phyloP scores from a whole-genome alignment of 2,888 invertebrate genomes.

The Peribatodes rhomboidaria region DNA sequence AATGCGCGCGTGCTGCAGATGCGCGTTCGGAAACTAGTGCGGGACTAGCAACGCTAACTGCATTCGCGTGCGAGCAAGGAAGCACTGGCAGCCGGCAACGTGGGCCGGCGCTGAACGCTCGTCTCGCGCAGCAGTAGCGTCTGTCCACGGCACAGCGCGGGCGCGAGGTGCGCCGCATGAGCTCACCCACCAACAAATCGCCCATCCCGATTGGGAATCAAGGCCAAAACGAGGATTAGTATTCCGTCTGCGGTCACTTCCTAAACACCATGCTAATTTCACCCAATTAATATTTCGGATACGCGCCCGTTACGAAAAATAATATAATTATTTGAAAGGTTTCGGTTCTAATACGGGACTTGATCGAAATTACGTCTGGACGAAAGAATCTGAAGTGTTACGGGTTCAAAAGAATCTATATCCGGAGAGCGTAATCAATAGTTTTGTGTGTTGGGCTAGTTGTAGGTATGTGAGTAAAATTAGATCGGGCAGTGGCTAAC shows the following conservation, averaged over 20 bases:
- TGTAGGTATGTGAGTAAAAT: constrained; percentile 46
- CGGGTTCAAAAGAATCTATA: constrained; percentile 57
- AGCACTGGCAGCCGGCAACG: constrained; percentile 68
- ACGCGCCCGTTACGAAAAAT: constrained; percentile 51
- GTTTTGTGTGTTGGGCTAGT: constrained; percentile 51
- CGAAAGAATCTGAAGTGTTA: constrained; percentile 52
- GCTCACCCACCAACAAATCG: constrained; percentile 76
- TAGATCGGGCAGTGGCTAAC: constrained; percentile 48
- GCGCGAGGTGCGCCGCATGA: constrained; percentile 69
- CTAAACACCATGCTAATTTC: constrained; percentile 78
- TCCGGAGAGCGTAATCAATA: constrained; percentile 65
- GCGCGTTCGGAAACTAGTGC: constrained; percentile 83
- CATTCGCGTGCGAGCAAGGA: constrained; percentile 76
- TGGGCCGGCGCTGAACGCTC: constrained; percentile 63
- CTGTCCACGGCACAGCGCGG: constrained; percentile 42
- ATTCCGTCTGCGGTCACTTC: constrained; percentile 73
- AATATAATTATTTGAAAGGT: constrained; percentile 3
- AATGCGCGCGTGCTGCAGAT: constrained; percentile 67
- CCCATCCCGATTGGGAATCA: constrained; percentile 82
- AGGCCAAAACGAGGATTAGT: constrained; percentile 79
- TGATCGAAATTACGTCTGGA: constrained; percentile 9
- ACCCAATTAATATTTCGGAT: constrained; percentile 74
- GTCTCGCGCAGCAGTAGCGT: constrained; percentile 57
- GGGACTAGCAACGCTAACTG: constrained; percentile 83
- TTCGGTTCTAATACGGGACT: constrained; percentile 10